Evolutionary conservation across 2,797 vertebrate species (phyloP).

Genomic region (Manis crassicaudata): DNA sequence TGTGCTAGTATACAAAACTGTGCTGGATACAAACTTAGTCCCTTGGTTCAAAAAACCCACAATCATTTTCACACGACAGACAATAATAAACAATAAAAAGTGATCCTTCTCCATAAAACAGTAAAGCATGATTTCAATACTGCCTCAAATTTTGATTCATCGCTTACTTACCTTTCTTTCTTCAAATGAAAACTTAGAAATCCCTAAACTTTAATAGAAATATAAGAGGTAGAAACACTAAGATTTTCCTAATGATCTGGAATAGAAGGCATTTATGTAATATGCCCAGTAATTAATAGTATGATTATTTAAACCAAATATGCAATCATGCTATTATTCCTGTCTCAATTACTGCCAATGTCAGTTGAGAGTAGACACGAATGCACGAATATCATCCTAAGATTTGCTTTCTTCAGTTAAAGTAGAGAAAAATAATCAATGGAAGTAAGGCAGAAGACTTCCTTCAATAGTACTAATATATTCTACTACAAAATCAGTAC

Average conservation of each 20-base stretch:
- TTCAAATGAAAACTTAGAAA: conserved; percentile 87
- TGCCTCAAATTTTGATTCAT: conserved; percentile 85
- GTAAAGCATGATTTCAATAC: conserved; percentile 86
- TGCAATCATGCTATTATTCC: conserved; percentile 81
- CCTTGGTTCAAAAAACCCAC: neutral
- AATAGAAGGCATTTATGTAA: conserved; percentile 81
- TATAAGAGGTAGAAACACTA: conserved; percentile 79
- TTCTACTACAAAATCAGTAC: conserved; percentile 59
- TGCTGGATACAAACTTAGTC: neutral
- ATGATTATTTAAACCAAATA: conserved; percentile 86
- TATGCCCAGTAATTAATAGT: conserved; percentile 84
- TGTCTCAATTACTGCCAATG: conserved; percentile 85
- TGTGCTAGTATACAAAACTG: conserved; percentile 22
- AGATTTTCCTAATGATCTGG: conserved; percentile 83
- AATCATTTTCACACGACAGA: conserved; percentile 6
- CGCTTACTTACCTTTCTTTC: conserved; percentile 80
- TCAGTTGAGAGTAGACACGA: conserved; percentile 84
- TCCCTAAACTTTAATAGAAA: conserved; percentile 87
- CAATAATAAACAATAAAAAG: conserved; percentile 32
- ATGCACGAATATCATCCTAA: conserved; percentile 82
- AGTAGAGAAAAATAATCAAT: conserved; percentile 80
- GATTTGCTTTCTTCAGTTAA: conserved; percentile 85
- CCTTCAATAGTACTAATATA: conserved; percentile 59
- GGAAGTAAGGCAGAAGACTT: conserved; percentile 70
- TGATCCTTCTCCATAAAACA: conserved; percentile 74